Conservation (phyloP, 1,140 invertebrate genomes). For the Probaryconus sp. region DNA sequence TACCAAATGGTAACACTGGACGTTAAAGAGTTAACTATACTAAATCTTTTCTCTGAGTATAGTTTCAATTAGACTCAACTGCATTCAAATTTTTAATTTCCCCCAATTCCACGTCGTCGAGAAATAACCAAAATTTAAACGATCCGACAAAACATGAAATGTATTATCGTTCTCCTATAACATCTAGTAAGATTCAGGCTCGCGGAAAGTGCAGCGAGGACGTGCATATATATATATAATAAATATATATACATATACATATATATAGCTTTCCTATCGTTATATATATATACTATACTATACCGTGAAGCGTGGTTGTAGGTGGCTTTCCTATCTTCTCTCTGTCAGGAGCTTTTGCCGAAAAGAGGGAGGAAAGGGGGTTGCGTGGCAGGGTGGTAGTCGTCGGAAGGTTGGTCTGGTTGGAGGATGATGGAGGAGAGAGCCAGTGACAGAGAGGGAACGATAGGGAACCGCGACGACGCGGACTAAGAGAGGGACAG, state of each 20-base stretch:
- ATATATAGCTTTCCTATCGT: constrained; percentile 45
- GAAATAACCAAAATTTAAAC: no score
- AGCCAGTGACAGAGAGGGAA: not conserved
- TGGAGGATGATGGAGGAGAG: constrained; percentile 21
- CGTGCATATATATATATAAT: constrained; percentile 32
- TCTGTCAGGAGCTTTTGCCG: constrained; percentile 39
- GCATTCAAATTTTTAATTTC: no score
- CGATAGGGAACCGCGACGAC: not conserved
- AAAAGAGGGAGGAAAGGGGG: constrained; percentile 21
- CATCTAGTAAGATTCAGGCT: constrained; percentile 14
- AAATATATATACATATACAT: no score
- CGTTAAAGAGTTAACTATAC: no score
- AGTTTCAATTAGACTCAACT: no score
- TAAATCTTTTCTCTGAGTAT: no score
- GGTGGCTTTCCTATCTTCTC: constrained; percentile 53
- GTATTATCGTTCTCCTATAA: no score
- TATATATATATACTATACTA: no score
- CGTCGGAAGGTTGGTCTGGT: constrained; percentile 31
- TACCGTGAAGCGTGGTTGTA: constrained; percentile 41
- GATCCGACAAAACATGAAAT: no score
- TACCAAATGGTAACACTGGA: no score
- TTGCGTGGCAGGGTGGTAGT: constrained; percentile 21
- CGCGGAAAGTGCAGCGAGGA: constrained; percentile 17
- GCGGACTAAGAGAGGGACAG: constrained; percentile 1
- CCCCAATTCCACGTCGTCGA: no score